These are phyloP conservation scores for Pungitius pungitius DNA, from an alignment of 2,113 vertebrate species.

Conservation along the genomic window DNA sequence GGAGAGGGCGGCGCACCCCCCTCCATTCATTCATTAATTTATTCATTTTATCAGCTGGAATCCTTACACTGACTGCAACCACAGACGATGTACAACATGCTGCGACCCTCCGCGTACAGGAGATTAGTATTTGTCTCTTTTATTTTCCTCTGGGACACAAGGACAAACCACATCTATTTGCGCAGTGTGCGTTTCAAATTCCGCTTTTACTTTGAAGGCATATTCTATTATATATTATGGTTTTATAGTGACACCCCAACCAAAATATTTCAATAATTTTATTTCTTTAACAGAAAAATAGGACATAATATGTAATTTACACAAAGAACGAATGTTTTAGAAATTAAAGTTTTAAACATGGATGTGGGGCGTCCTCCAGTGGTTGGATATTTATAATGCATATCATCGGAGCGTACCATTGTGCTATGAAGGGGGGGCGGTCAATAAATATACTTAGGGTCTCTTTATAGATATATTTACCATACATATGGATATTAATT, in stretches of 20 bases:
- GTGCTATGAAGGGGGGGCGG: rapidly evolving
- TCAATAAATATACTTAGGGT: not conserved
- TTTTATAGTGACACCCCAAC: not conserved
- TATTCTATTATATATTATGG: too few relatives aligned
- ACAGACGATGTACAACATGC: not conserved
- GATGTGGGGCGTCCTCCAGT: conserved; percentile 15
- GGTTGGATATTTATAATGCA: not conserved
- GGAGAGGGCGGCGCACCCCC: not conserved
- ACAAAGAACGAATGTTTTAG: not conserved
- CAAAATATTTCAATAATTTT: not conserved
- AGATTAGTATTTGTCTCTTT: not conserved
- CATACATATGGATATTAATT: not conserved
- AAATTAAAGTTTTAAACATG: not conserved
- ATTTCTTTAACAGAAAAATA: not conserved
- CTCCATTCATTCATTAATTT: not conserved
- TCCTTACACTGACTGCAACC: not conserved
- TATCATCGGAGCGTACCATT: conserved; percentile 47
- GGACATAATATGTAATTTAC: not conserved
- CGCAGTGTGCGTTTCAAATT: too few relatives aligned
- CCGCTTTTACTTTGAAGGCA: not conserved
- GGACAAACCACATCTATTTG: too few relatives aligned
- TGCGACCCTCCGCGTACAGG: not conserved
- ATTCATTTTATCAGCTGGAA: not conserved
- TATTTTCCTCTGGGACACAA: not conserved
- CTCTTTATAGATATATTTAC: not conserved